Evolutionary conservation across 1,140 invertebrate genomes (phyloP).

Genomic region (Samia ricini): DNA sequence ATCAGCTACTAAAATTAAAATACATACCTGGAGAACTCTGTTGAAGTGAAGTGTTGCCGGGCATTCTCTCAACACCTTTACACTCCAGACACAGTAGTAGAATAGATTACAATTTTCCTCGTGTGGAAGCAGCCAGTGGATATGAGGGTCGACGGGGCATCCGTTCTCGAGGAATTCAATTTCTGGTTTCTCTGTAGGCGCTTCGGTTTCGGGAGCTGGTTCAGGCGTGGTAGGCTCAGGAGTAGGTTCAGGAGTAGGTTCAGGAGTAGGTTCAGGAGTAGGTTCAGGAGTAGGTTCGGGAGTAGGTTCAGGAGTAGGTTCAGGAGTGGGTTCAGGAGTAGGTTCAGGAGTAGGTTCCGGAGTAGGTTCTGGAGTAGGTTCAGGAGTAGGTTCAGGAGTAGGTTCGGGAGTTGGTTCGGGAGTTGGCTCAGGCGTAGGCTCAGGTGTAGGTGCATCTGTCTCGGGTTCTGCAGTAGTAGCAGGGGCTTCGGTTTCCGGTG

Average conservation of each 20-base stretch:
- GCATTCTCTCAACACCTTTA: slow-evolving; percentile 70
- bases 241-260: slow-evolving; percentile 9
- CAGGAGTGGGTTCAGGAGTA: slow-evolving; percentile 1
- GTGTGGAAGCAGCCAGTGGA: slow-evolving; percentile 70
- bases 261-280: slow-evolving; percentile 14
- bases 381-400: slow-evolving; percentile 10
- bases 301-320: slow-evolving; percentile 5
- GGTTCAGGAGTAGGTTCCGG: background rate
- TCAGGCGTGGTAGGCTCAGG: slow-evolving; percentile 13
- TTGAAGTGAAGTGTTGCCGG: slow-evolving; percentile 79
- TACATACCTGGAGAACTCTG: slow-evolving; percentile 48
- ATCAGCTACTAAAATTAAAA: background rate
- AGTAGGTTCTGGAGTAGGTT: slow-evolving; percentile 8
- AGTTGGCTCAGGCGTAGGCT: slow-evolving; percentile 17
- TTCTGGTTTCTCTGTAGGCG: slow-evolving; percentile 7
- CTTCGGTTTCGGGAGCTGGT: slow-evolving; percentile 8
- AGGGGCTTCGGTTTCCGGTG: background rate
- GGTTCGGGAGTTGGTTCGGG: slow-evolving; percentile 1
- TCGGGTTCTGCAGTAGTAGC: slow-evolving; percentile 11
- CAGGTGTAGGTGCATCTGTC: slow-evolving; percentile 4
- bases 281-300: slow-evolving; percentile 1
- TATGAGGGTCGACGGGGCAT: slow-evolving; percentile 47
- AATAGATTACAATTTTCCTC: slow-evolving; percentile 78
- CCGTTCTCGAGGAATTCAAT: slow-evolving; percentile 46
- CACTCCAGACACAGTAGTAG: slow-evolving; percentile 79